Evolutionary conservation across 2,888 invertebrate genomes (phyloP), one percentile per base, ranked within the genome.

Genomic region (Neocrepidodera transversa): DNA sequence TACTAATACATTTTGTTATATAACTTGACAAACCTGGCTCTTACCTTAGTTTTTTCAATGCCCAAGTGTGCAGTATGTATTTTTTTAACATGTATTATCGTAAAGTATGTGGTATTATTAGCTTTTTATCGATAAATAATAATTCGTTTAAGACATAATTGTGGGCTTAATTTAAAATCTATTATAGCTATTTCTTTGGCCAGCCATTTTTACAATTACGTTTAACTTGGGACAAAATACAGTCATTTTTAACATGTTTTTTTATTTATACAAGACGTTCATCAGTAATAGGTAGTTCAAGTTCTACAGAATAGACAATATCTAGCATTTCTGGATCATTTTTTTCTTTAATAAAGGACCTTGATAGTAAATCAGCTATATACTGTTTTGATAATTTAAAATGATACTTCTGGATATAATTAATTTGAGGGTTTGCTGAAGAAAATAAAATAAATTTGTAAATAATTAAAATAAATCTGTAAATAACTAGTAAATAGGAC

Each of bases 1-100:
- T 43, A 10, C 20, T 17, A 28, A 60, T 57, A 38, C 50, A 56
- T 23, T 50, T 48, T 55, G 71, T 69, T 36, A 76, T 69, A n/a
- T 74, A 68, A 11, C 2, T 28, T 47, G 68, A 67, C 43, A 72
- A 71, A 18, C 67, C 45, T n/a, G 73, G 73, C 71, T 20, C 68
- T 63, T 28, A 67, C 53, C 56, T 68, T 69, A 47, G 71, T 71
- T 65, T 76, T 74, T n/a, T 45, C 67, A 3, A 70, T 69, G 5
- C 74, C 75, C 11, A 75, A 42, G 52, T 76, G 76, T 3, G 69
- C 63, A 52, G 64, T 69, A 71, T 76, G 76, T 28, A 75, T 52
- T 55, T 60, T 64, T 4, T 58, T 17, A 68, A 28, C 13, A 71
- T 65, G 28, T 47, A 58, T 18, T 51, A 11, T 38, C 67, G 62